Conservation (phyloP, 2,797 vertebrate species). For the Coendou prehensilis region DNA sequence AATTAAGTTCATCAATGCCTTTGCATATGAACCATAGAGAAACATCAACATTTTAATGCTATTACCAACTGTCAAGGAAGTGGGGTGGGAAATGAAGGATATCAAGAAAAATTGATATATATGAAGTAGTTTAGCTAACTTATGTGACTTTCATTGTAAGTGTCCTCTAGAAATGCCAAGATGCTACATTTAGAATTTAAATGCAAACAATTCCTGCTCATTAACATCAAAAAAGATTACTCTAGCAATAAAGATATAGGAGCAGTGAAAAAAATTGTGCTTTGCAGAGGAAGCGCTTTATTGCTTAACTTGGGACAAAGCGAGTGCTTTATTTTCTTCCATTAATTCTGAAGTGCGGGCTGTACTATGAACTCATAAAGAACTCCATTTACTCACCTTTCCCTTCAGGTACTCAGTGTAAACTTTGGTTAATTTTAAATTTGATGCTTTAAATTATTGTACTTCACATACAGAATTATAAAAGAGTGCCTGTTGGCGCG, state of each 20-base stretch:
- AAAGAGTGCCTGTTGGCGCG: no score
- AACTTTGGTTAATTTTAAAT: conserved; percentile 48
- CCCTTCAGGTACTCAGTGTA: background rate
- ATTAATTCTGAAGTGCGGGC: conserved; percentile 34
- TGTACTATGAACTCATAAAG: conserved; percentile 44
- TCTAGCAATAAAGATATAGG: background rate
- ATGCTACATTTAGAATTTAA: conserved; percentile 70
- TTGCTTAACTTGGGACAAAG: conserved; percentile 17
- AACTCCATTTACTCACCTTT: background rate
- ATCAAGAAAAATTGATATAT: conserved; percentile 65
- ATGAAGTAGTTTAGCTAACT: conserved; percentile 76
- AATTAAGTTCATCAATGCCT: conserved; percentile 70
- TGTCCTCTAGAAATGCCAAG: conserved; percentile 50
- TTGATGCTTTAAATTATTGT: background rate
- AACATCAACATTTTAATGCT: conserved; percentile 65
- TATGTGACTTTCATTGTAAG: conserved; percentile 68
- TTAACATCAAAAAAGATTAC: conserved; percentile 55
- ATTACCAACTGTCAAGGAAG: conserved; percentile 69
- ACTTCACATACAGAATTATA: background rate
- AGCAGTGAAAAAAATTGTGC: background rate
- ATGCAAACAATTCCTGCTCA: conserved; percentile 46
- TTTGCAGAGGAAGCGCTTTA: background rate
- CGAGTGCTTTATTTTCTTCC: conserved; percentile 8
- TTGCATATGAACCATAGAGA: conserved; percentile 78
- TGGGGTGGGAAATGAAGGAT: conserved; percentile 64